Percentiles rank a stretch among this genome's conserved stretches.
phyloP scores from a whole-genome alignment of 2,797 vertebrate species.

The Saxicola maurus region DNA sequence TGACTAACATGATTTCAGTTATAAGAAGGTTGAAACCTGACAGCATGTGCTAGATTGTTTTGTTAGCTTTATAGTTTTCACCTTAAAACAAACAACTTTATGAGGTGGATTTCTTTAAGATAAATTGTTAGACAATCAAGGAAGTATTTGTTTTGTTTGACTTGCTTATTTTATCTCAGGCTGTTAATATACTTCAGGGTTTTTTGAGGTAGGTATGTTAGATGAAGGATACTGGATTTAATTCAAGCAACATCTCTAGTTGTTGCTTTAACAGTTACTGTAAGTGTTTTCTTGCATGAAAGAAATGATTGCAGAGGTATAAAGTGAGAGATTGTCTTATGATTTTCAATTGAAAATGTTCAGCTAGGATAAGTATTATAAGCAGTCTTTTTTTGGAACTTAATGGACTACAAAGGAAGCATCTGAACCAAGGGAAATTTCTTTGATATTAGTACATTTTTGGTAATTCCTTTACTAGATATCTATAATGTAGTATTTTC shows the following conservation, averaged over 20 bases:
- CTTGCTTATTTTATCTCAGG: not conserved
- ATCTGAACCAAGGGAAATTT: not conserved
- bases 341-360: not conserved
- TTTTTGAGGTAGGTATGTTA: not conserved
- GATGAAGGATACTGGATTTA: not conserved
- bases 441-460: not conserved
- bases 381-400: not conserved
- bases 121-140: not conserved
- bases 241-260: not conserved
- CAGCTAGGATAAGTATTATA: not conserved
- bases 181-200: fast-evolving
- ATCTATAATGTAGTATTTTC: not conserved
- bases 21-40: not conserved
- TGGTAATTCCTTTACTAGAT: not conserved
- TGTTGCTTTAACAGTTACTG: not conserved
- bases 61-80: not conserved
- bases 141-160: not conserved
- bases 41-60: not conserved
- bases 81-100: not conserved
- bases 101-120: not conserved
- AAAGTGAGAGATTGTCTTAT: not conserved
- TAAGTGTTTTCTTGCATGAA: not conserved
- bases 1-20: not conserved
- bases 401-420: not conserved
- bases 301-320: not conserved